phyloP scores from a whole-genome alignment of 2,113 vertebrate genomes.

The Dunckerocampus dactyliophorus region DNA sequence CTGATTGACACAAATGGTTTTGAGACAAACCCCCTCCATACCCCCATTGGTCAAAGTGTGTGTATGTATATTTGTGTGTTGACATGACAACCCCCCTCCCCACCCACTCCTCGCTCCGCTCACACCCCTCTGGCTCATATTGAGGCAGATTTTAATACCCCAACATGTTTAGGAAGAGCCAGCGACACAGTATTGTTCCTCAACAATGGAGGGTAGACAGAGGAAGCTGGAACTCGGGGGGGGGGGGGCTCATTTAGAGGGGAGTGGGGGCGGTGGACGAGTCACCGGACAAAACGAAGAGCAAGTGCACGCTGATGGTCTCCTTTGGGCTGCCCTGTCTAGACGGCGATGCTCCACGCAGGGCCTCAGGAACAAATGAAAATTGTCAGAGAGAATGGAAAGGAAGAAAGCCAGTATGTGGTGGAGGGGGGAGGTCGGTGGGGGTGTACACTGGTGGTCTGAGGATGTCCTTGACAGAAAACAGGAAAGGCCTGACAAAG shows the following conservation, averaged over 20 bases:
- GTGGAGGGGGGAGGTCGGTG: slow-evolving; percentile 22
- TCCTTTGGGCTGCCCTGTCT: slow-evolving; percentile 50
- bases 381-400: slow-evolving; percentile 11
- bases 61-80: slow-evolving; percentile 40
- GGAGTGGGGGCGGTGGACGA: background rate
- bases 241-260: slow-evolving; percentile 8
- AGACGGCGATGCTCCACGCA: slow-evolving; percentile 50
- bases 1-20: slow-evolving; percentile 68
- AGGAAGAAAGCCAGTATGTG: slow-evolving; percentile 18
- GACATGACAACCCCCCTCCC: slow-evolving; percentile 38
- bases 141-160: slow-evolving; percentile 66
- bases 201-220: slow-evolving; percentile 70
- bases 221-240: slow-evolving; percentile 50
- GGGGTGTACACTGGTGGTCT: slow-evolving; percentile 33
- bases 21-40: slow-evolving; percentile 10
- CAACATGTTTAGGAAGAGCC: slow-evolving; percentile 79
- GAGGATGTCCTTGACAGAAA: slow-evolving; percentile 20
- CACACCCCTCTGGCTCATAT: slow-evolving; percentile 51
- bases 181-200: slow-evolving; percentile 71
- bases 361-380: slow-evolving; percentile 30
- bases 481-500: slow-evolving; percentile 23
- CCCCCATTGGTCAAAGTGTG: slow-evolving; percentile 51
- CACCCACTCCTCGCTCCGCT: slow-evolving; percentile 2
- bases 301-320: slow-evolving; percentile 29
- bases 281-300: slow-evolving; percentile 51